phyloP scores from a whole-genome alignment of 2,888 invertebrate genomes.

The Cordylochernes scorpioides region DNA sequence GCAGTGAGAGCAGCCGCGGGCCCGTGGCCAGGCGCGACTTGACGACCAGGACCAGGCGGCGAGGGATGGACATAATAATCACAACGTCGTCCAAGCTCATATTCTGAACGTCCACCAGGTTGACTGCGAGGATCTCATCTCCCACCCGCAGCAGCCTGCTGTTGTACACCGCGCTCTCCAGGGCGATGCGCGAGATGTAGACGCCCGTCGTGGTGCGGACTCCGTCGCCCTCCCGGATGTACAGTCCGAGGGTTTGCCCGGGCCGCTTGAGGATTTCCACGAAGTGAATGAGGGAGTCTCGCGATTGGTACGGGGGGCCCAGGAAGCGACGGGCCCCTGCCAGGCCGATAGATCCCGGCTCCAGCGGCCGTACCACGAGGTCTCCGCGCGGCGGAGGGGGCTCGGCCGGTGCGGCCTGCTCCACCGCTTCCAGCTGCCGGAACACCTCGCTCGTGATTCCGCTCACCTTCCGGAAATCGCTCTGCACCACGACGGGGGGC shows the following conservation, averaged over 20 bases:
- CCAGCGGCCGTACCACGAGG: constrained; percentile 77
- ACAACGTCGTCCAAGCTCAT: constrained; percentile 98
- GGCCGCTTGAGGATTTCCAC: constrained; percentile 97
- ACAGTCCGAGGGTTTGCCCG: constrained; percentile 87
- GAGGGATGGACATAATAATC: constrained; percentile 94
- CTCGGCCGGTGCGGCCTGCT: constrained; percentile 72
- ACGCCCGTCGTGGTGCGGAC: constrained; percentile 79
- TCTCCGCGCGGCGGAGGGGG: constrained; percentile 65
- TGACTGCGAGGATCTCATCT: constrained; percentile 92
- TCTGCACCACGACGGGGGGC: constrained; percentile 39
- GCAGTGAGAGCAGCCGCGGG: constrained; percentile 7
- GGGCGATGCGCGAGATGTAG: constrained; percentile 82
- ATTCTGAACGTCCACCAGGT: constrained; percentile 82
- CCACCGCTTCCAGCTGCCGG: constrained; percentile 83
- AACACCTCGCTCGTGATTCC: constrained; percentile 61
- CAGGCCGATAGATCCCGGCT: constrained; percentile 58
- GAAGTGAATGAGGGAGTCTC: constrained; percentile 25
- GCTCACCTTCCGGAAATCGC: constrained; percentile 83
- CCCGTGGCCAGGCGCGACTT: constrained; percentile 31
- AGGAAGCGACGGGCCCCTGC: constrained; percentile 60
- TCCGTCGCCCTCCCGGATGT: constrained; percentile 89
- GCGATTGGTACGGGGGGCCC: too few species aligned
- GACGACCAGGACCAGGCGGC: constrained; percentile 73
- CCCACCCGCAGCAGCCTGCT: constrained; percentile 85
- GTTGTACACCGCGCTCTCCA: constrained; percentile 87